Evolutionary conservation across 1,140 invertebrate genomes (phyloP).

Genomic region (Lucilia cuprina): DNA sequence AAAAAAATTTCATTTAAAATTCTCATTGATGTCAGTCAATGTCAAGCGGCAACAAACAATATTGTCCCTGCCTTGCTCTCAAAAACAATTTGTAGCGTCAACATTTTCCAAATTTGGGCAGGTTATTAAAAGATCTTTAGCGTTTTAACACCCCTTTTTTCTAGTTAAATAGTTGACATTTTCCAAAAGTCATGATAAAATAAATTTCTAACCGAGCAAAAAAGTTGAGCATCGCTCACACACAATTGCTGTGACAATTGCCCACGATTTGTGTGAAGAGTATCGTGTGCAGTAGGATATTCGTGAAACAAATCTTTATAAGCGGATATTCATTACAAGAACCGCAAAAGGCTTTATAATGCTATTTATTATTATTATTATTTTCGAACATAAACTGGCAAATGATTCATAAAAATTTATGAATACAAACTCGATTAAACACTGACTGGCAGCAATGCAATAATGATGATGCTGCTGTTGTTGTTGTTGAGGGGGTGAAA

Average conservation of each 20-base stretch:
- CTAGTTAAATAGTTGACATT: neutral
- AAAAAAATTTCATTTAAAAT: too few relatives aligned
- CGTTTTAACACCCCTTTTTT: neutral
- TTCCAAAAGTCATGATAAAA: neutral
- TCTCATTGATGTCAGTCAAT: neutral
- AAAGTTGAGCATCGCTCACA: neutral
- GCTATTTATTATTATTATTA: neutral
- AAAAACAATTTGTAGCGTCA: neutral
- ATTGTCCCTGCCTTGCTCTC: neutral
- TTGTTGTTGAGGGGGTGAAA: neutral
- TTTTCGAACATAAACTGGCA: neutral
- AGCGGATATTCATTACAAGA: conserved; percentile 24
- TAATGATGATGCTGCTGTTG: too few relatives aligned
- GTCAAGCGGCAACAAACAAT: neutral
- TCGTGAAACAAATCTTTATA: neutral
- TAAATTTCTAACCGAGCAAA: neutral
- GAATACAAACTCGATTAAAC: neutral
- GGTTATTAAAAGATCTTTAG: neutral
- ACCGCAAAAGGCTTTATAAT: conserved; percentile 12
- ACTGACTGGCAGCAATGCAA: too few relatives aligned
- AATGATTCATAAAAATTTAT: neutral
- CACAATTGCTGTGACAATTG: conserved; percentile 7
- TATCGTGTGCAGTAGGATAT: neutral
- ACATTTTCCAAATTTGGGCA: neutral
- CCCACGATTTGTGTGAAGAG: neutral